phyloP scores from a whole-genome alignment of 2,888 invertebrate species.

The Lissocephala sabroskyi region DNA sequence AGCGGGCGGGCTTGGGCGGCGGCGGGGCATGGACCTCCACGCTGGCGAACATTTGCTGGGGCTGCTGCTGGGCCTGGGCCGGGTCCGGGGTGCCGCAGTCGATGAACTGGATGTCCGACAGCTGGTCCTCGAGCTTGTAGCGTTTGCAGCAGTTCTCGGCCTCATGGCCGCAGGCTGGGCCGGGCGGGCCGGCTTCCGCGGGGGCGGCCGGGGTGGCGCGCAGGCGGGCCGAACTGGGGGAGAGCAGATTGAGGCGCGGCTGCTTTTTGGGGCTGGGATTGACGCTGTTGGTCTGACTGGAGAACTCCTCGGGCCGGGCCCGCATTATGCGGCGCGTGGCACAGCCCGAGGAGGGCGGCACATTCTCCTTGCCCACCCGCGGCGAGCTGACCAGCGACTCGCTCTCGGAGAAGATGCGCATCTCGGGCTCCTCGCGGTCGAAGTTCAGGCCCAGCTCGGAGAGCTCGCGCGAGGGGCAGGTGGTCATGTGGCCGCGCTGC shows the following conservation, averaged over 20 bases:
- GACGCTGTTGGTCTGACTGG: conserved; percentile 74
- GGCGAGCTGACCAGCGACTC: conserved; percentile 79
- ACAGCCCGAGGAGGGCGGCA: conserved; percentile 67
- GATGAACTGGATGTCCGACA: conserved; percentile 85
- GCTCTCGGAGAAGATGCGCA: conserved; percentile 91
- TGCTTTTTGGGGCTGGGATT: conserved; percentile 79
- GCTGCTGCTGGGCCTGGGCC: conserved; percentile 62
- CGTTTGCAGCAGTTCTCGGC: conserved; percentile 76
- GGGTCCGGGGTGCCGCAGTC: conserved; percentile 85
- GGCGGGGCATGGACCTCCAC: conserved; percentile 71
- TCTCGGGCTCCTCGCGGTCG: conserved; percentile 87
- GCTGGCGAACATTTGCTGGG: conserved; percentile 67
- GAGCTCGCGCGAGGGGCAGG: conserved; percentile 76
- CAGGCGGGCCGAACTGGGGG: conserved; percentile 59
- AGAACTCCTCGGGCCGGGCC: conserved; percentile 75
- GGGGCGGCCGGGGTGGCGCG: conserved; percentile 23
- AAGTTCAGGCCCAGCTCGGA: conserved; percentile 89
- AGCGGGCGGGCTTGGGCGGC: conserved; percentile 65
- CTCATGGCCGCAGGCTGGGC: conserved; percentile 47
- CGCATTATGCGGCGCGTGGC: conserved; percentile 73
- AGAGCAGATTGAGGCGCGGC: conserved; percentile 73
- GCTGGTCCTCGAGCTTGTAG: conserved; percentile 83
- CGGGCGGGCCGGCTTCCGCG: conserved; percentile 4
- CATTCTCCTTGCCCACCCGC: conserved; percentile 73
- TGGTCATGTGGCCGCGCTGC: conserved; percentile 68